Evolutionary conservation across 2,113 vertebrate genomes (phyloP).

Genomic region (Murina feae): DNA sequence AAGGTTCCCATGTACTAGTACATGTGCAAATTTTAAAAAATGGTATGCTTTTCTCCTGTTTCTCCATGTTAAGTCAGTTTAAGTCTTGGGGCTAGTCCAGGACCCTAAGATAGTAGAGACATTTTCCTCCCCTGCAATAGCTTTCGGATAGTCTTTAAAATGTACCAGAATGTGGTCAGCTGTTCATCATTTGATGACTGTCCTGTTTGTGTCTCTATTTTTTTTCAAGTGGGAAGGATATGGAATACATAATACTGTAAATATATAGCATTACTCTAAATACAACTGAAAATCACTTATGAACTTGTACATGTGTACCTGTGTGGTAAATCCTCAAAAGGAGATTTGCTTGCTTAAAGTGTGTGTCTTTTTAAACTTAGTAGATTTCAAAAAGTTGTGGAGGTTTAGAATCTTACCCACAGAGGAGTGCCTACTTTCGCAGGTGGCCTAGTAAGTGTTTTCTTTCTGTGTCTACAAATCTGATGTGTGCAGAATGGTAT

Average conservation of each 20-base stretch:
- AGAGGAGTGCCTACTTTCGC: not conserved
- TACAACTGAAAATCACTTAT: not conserved
- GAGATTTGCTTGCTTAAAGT: not conserved
- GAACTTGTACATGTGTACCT: not conserved
- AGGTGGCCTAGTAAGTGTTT: not conserved
- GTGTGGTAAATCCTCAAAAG: not conserved
- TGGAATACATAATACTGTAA: not conserved
- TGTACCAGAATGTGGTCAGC: not conserved
- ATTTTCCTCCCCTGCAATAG: not conserved
- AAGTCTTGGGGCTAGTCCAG: not conserved
- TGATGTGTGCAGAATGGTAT: not conserved
- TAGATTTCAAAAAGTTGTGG: not conserved
- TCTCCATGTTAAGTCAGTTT: not conserved
- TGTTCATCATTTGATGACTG: not conserved
- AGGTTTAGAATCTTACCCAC: not conserved
- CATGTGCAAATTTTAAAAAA: not conserved
- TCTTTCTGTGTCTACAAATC: not conserved
- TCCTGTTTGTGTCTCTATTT: not conserved
- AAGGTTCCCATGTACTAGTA: not conserved
- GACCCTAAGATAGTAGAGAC: not conserved
- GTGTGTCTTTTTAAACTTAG: not conserved
- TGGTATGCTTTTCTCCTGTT: not conserved
- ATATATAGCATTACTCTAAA: not conserved
- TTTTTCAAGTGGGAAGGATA: not conserved
- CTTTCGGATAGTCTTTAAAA: not conserved